These are phyloP conservation scores for Empis stercorea DNA, from an alignment of 2,888 invertebrate genomes.

Conservation along the genomic window DNA sequence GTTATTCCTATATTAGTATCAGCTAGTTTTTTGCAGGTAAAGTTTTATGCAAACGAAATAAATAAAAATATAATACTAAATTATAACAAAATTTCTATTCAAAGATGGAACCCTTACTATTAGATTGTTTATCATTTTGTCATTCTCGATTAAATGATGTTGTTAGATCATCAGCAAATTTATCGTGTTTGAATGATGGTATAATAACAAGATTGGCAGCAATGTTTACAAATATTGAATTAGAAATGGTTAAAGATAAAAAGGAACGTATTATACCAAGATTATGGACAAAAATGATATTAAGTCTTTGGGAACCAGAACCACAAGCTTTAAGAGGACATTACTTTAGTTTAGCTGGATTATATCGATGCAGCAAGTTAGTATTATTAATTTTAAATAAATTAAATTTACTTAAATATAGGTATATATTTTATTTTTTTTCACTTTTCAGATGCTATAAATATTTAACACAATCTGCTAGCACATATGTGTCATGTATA, in stretches of 20 bases:
- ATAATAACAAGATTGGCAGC: slow-evolving; percentile 62
- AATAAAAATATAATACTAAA: too few relatives aligned
- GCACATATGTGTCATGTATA: slow-evolving; percentile 57
- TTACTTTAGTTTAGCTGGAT: slow-evolving; percentile 62
- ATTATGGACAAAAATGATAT: slow-evolving; percentile 69
- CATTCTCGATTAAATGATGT: slow-evolving; percentile 79
- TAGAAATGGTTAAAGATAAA: slow-evolving; percentile 72
- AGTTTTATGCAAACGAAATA: not conserved
- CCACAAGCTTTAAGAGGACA: slow-evolving; percentile 68
- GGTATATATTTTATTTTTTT: too few relatives aligned
- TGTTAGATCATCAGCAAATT: slow-evolving; percentile 70
- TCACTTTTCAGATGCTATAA: slow-evolving; percentile 55
- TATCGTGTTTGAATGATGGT: slow-evolving; percentile 77
- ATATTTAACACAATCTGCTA: slow-evolving; percentile 55
- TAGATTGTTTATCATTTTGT: slow-evolving; percentile 76
- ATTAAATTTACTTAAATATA: too few relatives aligned
- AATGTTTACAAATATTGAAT: slow-evolving; percentile 75
- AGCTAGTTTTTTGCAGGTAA: slow-evolving; percentile 71
- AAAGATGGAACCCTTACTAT: slow-evolving; percentile 79
- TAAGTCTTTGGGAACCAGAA: slow-evolving; percentile 59
- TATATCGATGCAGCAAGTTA: slow-evolving; percentile 56
- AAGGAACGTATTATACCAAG: slow-evolving; percentile 81
- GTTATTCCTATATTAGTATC: slow-evolving; percentile 89
- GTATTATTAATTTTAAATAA: not conserved
- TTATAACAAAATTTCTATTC: too few relatives aligned